phyloP scores from a whole-genome alignment of 2,888 invertebrate species.

The Pachymerium ferrugineum region DNA sequence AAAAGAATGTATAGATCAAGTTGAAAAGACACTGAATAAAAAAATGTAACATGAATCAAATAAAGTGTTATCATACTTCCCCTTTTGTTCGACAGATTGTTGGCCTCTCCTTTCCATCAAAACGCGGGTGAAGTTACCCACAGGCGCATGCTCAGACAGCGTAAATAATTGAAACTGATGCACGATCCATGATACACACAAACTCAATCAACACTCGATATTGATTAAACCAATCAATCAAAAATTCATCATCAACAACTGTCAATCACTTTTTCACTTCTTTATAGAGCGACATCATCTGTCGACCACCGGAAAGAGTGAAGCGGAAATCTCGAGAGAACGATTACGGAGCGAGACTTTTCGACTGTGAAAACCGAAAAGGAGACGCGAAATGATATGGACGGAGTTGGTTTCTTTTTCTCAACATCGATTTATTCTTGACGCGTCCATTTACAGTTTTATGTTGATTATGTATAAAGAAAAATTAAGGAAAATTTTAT shows the following conservation, averaged over 20 bases:
- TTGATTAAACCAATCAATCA: slow-evolving; percentile 7
- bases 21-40: no score
- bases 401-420: no score
- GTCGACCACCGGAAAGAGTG: slow-evolving; percentile 21
- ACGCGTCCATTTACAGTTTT: no score
- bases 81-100: no score
- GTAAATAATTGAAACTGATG: slow-evolving; percentile 27
- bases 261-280: slow-evolving; percentile 10
- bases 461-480: no score
- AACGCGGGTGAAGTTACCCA: not conserved
- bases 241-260: not conserved
- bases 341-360: slow-evolving; percentile 11
- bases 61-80: no score
- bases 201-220: not conserved
- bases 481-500: no score
- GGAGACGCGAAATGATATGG: not conserved
- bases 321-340: not conserved
- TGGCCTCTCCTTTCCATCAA: slow-evolving; percentile 11
- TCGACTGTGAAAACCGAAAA: slow-evolving; percentile 17
- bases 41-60: no score
- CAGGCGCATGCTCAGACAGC: slow-evolving; percentile 7
- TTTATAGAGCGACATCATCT: not conserved
- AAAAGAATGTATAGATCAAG: no score
- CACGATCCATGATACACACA: not conserved
- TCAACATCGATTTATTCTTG: no score